These are phyloP conservation scores for Drosophila pseudoananassae DNA, from an alignment of 1,140 invertebrate genomes.

Conservation along the genomic window DNA sequence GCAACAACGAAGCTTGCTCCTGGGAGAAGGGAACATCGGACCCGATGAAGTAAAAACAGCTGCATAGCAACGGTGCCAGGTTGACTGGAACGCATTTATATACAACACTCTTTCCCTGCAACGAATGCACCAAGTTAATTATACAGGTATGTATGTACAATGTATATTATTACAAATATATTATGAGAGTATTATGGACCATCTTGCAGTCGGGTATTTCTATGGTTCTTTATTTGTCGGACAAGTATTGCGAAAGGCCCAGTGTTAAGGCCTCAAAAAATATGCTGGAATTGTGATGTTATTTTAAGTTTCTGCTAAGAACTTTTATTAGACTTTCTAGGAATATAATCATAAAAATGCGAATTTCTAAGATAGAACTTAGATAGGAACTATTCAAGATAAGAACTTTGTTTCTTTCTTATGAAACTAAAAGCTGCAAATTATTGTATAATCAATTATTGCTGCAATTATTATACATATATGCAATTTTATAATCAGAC, in stretches of 20 bases:
- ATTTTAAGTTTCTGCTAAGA: neutral
- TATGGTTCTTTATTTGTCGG: slow-evolving; percentile 91
- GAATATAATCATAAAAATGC: no score
- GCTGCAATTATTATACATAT: no score
- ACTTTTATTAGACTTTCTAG: no score
- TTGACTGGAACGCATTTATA: slow-evolving; percentile 93
- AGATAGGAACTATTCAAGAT: no score
- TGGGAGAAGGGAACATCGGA: slow-evolving; percentile 88
- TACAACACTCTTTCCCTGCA: slow-evolving; percentile 96
- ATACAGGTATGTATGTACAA: slow-evolving; percentile 86
- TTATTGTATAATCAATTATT: no score
- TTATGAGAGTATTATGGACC: neutral
- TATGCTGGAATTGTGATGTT: slow-evolving; percentile 91
- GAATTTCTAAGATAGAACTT: no score
- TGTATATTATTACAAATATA: neutral
- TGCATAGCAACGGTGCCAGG: slow-evolving; percentile 94
- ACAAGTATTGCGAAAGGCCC: slow-evolving; percentile 90
- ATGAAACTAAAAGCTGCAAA: no score
- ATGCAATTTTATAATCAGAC: no score
- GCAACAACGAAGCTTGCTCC: slow-evolving; percentile 94
- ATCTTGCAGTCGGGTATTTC: slow-evolving; percentile 90
- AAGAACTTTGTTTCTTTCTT: no score
- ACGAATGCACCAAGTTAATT: slow-evolving; percentile 98
- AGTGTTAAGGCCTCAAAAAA: slow-evolving; percentile 89
- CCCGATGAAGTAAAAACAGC: no score